These are phyloP conservation scores for Sphyrna mokarran DNA, from an alignment of 2,113 vertebrate species.

Conservation along the genomic window DNA sequence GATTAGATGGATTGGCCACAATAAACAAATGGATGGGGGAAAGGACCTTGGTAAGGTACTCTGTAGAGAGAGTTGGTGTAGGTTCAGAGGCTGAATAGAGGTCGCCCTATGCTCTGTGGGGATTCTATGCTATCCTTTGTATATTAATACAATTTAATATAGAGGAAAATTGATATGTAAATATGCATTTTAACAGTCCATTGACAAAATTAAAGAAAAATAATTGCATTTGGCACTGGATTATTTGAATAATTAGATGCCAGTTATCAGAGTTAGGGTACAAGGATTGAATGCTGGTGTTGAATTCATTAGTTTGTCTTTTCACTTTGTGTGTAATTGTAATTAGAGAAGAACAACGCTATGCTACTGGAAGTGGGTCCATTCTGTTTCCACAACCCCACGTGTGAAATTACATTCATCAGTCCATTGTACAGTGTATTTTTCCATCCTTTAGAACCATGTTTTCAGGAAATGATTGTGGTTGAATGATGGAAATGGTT, in stretches of 20 bases:
- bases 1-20: too few species aligned
- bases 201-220: not conserved
- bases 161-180: not conserved
- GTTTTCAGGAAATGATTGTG: constrained; percentile 26
- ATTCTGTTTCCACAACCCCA: not conserved
- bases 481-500: not conserved
- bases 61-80: too few species aligned
- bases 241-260: not conserved
- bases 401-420: not conserved
- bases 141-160: not conserved
- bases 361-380: not conserved
- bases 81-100: too few species aligned
- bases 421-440: not conserved
- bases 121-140: not conserved
- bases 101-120: too few species aligned
- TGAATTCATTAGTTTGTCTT: not conserved
- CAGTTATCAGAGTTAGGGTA: not conserved
- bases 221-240: not conserved
- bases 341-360: not conserved
- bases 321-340: not conserved
- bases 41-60: too few species aligned
- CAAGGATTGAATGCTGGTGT: not conserved
- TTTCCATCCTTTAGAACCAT: constrained; percentile 3
- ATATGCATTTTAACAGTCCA: not conserved
- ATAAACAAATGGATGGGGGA: too few species aligned